These are phyloP conservation scores for Microchirus variegatus DNA, from an alignment of 2,797 vertebrate species.

Conservation along the genomic window DNA sequence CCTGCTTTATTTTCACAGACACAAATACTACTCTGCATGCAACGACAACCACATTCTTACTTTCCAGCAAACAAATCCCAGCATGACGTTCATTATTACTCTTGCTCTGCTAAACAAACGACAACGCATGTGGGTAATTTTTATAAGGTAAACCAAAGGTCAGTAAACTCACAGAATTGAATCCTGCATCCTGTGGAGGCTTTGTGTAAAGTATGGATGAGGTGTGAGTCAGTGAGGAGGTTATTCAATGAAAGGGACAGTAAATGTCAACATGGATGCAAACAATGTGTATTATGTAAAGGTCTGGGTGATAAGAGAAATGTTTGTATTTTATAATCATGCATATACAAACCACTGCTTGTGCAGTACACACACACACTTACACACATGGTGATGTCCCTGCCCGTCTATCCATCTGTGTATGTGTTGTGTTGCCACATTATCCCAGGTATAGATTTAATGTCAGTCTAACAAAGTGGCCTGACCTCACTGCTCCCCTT, in stretches of 20 bases:
- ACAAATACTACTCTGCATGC: no score
- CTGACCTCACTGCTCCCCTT: slow-evolving; percentile 56
- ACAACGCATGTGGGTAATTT: no score
- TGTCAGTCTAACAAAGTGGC: slow-evolving; percentile 77
- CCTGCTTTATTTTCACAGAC: no score
- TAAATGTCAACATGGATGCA: slow-evolving; percentile 68
- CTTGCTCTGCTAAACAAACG: no score
- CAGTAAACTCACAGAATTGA: no score
- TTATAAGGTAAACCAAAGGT: no score
- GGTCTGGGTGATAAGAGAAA: slow-evolving; percentile 49
- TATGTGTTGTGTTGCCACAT: no score
- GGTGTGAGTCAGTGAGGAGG: not conserved
- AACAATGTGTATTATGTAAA: slow-evolving; percentile 60
- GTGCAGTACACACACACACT: slow-evolving; percentile 1
- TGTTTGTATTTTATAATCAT: slow-evolving; percentile 3
- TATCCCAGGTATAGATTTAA: slow-evolving; percentile 80
- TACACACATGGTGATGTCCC: not conserved
- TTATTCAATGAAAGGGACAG: slow-evolving; percentile 55
- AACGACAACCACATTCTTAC: no score
- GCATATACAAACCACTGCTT: slow-evolving; percentile 4
- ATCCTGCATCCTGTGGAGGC: no score
- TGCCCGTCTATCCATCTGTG: not conserved
- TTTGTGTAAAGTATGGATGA: not conserved
- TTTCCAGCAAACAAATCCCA: no score
- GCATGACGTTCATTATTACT: no score